phyloP scores from a whole-genome alignment of 2,888 invertebrate genomes.

The Diabrotica balteata region DNA sequence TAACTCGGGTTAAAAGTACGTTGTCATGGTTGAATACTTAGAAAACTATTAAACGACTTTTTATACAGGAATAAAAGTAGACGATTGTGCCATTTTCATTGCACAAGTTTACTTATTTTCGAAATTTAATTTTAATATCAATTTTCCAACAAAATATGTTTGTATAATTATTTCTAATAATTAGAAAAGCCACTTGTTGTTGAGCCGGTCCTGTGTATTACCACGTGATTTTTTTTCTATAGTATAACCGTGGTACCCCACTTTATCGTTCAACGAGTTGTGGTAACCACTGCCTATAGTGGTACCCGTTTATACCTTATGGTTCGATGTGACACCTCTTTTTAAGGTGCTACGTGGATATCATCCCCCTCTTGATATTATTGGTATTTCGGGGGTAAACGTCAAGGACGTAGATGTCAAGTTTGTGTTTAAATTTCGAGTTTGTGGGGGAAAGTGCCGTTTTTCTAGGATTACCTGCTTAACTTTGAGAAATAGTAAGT shows the following conservation, averaged over 20 bases:
- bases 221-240: conserved; percentile 49
- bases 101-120: no score
- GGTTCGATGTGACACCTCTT: conserved; percentile 38
- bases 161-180: no score
- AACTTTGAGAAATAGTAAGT: conserved; percentile 32
- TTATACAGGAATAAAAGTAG: no score
- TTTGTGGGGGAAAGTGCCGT: conserved; percentile 29
- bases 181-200: no score
- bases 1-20: no score
- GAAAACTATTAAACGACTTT: no score
- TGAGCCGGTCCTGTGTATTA: conserved; percentile 6
- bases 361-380: conserved; percentile 54
- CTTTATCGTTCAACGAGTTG: conserved; percentile 29
- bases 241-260: conserved; percentile 30
- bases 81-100: no score
- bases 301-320: conserved; percentile 39
- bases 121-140: no score
- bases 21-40: no score
- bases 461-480: conserved; percentile 30
- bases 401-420: conserved; percentile 56
- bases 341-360: conserved; percentile 30
- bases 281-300: conserved; percentile 37
- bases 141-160: no score
- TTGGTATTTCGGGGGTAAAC: conserved; percentile 51
- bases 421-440: conserved; percentile 37